Base-by-base conservation (phyloP, 2,888 invertebrate genomes). In the Hyposoter didymator region DNA sequence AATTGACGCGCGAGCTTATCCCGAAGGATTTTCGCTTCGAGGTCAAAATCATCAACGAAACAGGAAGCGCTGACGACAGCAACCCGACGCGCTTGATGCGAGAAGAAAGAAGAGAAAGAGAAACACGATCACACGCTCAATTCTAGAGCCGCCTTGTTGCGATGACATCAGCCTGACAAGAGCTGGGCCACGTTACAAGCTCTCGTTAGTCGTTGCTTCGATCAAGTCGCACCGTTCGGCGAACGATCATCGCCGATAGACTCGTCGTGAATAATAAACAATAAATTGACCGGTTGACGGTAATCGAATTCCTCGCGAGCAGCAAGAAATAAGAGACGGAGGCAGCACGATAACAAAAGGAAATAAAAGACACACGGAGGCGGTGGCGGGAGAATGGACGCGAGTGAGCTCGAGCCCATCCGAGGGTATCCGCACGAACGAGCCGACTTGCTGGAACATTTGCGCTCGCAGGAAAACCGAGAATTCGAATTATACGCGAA, bases 401-500 rank as follows among this genome's bases (percentile, higher is more conserved):
- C 80, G 79, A 49, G 85, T 85, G 86, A 85, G 12, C 47, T 69
- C 45, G 74, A 86, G 35, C 74, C 80, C 43, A 52, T 80, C 59
- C 78, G 39, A 28, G n/a, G 43, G 0, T n/a, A 19, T 79, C 4
- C 73, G 66, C 5, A 7, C 8, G 62, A 62, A 5, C 28, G 62
- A 6, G 28, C 43, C 45, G 62, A 59, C 3, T 81, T 91, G 1
- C 59, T 90, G 69, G 84, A 88, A 66, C 84, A 86, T 49, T 67
- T 90, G 55, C 75, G 84, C 0, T 78, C 85, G 12, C 78, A 78
- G 12, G 88, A 89, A 22, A 84, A 85, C n/a, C 87, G 81, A 10
- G 79, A 83, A 0, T 93, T 92, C 67, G 89, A 90, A 66, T 89
- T 84, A 19, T 70, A 89, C 0, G 55, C 91, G 0, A 88, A 85